A percentile compares a stretch with the other conserved stretches of the same genome.
Evolutionary conservation across 2,888 invertebrate genomes (phyloP).

Genomic region (Lasioglossum figueresi): DNA sequence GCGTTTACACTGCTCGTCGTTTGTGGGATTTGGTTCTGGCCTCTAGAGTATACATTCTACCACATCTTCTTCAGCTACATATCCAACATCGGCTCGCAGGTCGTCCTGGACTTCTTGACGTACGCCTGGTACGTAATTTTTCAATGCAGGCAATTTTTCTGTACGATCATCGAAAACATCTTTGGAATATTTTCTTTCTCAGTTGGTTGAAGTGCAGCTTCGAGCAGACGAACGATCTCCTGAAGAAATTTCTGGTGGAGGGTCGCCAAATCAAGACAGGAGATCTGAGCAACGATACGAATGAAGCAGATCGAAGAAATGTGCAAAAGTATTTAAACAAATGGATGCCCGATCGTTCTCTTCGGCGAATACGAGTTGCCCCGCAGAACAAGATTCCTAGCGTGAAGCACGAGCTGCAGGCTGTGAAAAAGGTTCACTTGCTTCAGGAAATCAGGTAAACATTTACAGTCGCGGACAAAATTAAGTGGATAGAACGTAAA

Average conservation of each 20-base stretch:
- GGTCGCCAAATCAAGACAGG: not conserved
- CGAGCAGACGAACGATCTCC: constrained; percentile 23
- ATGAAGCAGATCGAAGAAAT: no score
- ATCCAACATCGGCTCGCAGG: not conserved
- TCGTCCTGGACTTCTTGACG: constrained; percentile 36
- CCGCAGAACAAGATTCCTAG: not conserved
- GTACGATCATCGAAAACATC: no score
- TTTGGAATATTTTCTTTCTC: not conserved
- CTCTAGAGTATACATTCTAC: not conserved
- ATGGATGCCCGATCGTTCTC: not conserved
- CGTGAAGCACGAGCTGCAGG: not conserved
- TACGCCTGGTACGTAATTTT: constrained; percentile 29
- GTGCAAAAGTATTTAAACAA: not conserved
- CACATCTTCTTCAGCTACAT: not conserved
- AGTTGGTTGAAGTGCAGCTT: constrained; percentile 41
- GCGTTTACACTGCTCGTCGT: fast-evolving
- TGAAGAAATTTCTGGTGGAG: not conserved
- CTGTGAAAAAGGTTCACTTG: not conserved
- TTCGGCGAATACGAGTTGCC: not conserved
- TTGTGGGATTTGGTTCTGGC: not conserved
- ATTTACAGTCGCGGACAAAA: no score
- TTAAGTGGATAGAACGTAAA: no score
- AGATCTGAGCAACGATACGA: not conserved
- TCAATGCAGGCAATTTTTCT: no score
- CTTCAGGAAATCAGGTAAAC: constrained; percentile 36